Base-by-base conservation (phyloP, 2,113 vertebrate genomes). In the Malurus cyaneus region DNA sequence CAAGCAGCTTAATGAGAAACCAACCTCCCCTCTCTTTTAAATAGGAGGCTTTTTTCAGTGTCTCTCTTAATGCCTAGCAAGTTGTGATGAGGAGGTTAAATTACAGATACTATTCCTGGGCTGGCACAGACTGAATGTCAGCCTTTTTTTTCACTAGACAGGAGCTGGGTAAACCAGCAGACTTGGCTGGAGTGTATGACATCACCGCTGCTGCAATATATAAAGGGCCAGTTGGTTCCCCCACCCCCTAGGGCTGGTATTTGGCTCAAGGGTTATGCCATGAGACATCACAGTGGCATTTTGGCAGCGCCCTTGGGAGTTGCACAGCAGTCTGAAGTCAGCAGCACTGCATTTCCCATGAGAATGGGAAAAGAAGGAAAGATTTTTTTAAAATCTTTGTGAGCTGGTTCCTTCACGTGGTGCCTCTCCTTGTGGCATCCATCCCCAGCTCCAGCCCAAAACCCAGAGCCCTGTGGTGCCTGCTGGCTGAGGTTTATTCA, bases 31-130 rank as follows among this genome's bases (percentile, higher is more conserved):
- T 59, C 23, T 61, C 31, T 86, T 89, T 62, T 70, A 96, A 93
- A 83, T 15, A 80, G 15, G 56, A 79, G 44, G 16, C 2, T 86
- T 93, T 95, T 91, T 92, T 85, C 92, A 80, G 88, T 56, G 34
- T 16, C 44, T 80, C 82, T 94, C 56, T 88, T 53, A 86, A 88
- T 67, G 44, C 64, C 65, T 64, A 57, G 72, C 88, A 83, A 81
- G 65, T 23, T 86, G 36, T 91, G 80, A 86, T 78, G 72, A 72
- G 79, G 57, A 94, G 94, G 7, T 96, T 95, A 81, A 94, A 89
- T 97, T 96, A 86, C 96, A 90, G 82, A 74, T 56, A 56, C 95
- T 97, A 97, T 96, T 97, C 65, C 65, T 92, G 88, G 60, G 61
- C 61, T 97, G 93, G 93, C 88, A 95, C 23, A 61, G 61, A 90